Evolutionary conservation across 1,140 invertebrate genomes (phyloP), one percentile per base, ranked within the genome.

Genomic region (Trichonephila inaurata): DNA sequence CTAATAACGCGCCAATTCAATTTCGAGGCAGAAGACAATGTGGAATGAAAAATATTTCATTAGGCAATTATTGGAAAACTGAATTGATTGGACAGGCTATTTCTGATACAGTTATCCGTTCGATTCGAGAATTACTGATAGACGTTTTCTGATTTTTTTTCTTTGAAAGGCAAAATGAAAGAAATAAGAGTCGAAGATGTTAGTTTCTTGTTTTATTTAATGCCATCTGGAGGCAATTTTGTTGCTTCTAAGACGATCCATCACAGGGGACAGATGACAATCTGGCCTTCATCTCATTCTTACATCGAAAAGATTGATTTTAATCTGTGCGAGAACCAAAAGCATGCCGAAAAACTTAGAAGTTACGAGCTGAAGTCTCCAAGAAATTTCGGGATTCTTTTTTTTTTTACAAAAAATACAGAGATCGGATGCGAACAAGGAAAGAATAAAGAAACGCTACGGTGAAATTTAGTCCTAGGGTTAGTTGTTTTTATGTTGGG

Each of bases 201-300:
- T 33, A 14, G 16, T 77, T 77, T 40, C 33, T 77, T 33, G 33
- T 85, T 85, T 85, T 85, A 33, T 85, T 85, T 61, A 19, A 85
- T 60, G 21, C 83, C 83, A 85, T 85, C 83, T 85, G 83, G 83
- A 85, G 58, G 83, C 44, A 85, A 58, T 85, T 85, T 85, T 85
- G 12, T 61, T 24, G 19, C 83, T 85, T 85, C 83, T 44, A 60
- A 60, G 60, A 16, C 83, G 58, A 85, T 85, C 83, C 83, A 85
- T 85, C 83, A 85, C 28, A 12, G 51, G n/a, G n/a, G 83, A 85
- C 83, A 85, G 51, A 51, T 85, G 83, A 85, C 83, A 85, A 85
- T 85, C 83, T 85, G 83, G 83, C 58, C 58, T 85, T 85, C 83
- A 58, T 85, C 83, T 85, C 44, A 0, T 60, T 85, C n/a, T 28